phyloP scores from a whole-genome alignment of 2,888 invertebrate genomes.

The Eudasyphora cyanicolor region DNA sequence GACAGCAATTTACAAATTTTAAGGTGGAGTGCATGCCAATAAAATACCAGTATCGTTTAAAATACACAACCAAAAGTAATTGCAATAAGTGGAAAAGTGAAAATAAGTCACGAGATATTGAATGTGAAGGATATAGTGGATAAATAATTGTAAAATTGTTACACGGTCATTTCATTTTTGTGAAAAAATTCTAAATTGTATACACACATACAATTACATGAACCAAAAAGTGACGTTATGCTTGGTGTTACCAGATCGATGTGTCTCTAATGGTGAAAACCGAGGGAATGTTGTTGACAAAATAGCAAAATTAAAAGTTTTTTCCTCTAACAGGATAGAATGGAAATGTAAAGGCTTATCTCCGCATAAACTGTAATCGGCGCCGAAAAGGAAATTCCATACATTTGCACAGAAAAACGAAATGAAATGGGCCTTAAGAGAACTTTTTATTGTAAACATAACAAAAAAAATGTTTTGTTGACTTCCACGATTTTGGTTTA shows the following conservation, averaged over 20 bases:
- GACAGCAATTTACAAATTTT: slow-evolving; percentile 49
- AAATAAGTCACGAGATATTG: slow-evolving; percentile 6
- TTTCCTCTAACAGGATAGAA: too few species aligned
- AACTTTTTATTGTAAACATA: too few species aligned
- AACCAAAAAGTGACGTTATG: slow-evolving; percentile 56
- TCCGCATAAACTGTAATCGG: too few species aligned
- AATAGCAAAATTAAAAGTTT: too few species aligned
- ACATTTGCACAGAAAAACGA: too few species aligned
- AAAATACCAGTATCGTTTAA: neutral
- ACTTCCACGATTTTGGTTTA: too few species aligned
- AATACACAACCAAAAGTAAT: neutral
- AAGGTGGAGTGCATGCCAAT: slow-evolving; percentile 56
- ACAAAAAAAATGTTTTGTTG: too few species aligned
- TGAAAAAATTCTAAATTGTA: slow-evolving; percentile 52
- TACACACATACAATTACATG: slow-evolving; percentile 42
- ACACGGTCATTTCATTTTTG: slow-evolving; percentile 57
- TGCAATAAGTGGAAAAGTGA: neutral
- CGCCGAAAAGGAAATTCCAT: too few species aligned
- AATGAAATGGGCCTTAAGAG: too few species aligned
- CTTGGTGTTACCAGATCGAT: slow-evolving; percentile 38
- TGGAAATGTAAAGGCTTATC: too few species aligned
- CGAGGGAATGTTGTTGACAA: too few species aligned
- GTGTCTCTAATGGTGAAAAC: too few species aligned
- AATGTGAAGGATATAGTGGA: slow-evolving; percentile 23
- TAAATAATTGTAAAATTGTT: slow-evolving; percentile 50